Percentiles rank a stretch among this genome's conserved stretches.
Evolutionary conservation across 2,888 invertebrate genomes (phyloP).

Genomic region (Sympetrum striolatum): DNA sequence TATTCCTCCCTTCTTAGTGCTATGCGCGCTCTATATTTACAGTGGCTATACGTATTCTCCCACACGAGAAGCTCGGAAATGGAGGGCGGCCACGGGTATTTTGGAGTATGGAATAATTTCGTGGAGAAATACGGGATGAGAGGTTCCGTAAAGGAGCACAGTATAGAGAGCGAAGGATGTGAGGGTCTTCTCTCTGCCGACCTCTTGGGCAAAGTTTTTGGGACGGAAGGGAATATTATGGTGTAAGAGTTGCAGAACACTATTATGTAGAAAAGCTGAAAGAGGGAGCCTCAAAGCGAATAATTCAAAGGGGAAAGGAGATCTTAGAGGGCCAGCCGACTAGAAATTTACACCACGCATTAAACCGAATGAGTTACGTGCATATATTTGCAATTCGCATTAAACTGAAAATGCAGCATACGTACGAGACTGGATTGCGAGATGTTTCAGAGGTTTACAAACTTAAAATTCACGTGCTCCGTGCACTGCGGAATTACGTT

Average conservation of each 20-base stretch:
- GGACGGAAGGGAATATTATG: background rate
- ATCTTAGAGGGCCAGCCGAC: no score
- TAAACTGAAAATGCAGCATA: no score
- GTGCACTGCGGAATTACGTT: no score
- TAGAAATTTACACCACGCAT: no score
- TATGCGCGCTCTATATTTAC: no score
- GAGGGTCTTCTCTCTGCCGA: background rate
- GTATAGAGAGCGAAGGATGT: background rate
- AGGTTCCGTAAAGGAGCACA: background rate
- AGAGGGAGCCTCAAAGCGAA: background rate
- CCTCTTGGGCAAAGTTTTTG: background rate
- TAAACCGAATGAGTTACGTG: no score
- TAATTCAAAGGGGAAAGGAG: no score
- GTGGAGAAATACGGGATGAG: background rate
- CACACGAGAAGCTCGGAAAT: background rate
- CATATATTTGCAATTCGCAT: no score
- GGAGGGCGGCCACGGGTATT: background rate
- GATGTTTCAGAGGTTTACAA: no score
- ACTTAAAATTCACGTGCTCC: no score
- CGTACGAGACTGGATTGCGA: no score
- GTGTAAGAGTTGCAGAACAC: background rate
- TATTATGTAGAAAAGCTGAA: background rate
- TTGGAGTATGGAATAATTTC: background rate
- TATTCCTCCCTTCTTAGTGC: no score
- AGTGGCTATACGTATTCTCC: background rate